phyloP scores from a whole-genome alignment of 2,113 vertebrate genomes.

The Apus apus region DNA sequence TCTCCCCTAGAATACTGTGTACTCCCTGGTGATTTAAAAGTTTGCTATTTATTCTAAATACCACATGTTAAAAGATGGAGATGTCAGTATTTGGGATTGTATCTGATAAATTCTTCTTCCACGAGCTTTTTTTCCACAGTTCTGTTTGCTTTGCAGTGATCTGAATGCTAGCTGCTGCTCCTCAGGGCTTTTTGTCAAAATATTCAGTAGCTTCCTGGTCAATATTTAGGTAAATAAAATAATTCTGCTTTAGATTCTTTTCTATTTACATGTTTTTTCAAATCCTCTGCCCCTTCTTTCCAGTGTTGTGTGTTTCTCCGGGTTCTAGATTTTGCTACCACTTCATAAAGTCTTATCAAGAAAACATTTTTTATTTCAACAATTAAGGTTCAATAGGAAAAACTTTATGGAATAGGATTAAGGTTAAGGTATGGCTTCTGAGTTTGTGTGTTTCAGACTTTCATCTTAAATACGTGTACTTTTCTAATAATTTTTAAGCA shows the following conservation, averaged over 20 bases:
- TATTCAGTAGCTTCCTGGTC: not conserved
- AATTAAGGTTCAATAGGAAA: not conserved
- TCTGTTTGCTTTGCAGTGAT: not conserved
- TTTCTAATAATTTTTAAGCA: not conserved
- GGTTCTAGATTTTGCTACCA: not conserved
- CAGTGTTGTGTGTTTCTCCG: not conserved
- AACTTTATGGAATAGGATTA: not conserved
- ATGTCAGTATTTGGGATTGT: not conserved
- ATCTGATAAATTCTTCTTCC: not conserved
- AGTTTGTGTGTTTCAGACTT: not conserved
- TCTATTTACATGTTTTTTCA: not conserved
- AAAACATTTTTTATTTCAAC: not conserved
- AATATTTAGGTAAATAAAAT: not conserved
- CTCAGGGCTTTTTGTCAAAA: not conserved
- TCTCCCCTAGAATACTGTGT: not conserved
- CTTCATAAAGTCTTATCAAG: not conserved
- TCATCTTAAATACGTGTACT: rapidly evolving
- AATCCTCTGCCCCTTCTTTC: not conserved
- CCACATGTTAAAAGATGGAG: not conserved
- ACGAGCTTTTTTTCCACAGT: not conserved
- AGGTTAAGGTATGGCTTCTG: not conserved
- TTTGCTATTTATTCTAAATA: not conserved
- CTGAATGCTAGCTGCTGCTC: not conserved
- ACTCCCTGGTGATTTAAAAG: not conserved
- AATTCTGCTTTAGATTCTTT: not conserved